These are phyloP conservation scores for Lissocephala sabroskyi DNA, from an alignment of 2,888 invertebrate species.

Conservation along the genomic window DNA sequence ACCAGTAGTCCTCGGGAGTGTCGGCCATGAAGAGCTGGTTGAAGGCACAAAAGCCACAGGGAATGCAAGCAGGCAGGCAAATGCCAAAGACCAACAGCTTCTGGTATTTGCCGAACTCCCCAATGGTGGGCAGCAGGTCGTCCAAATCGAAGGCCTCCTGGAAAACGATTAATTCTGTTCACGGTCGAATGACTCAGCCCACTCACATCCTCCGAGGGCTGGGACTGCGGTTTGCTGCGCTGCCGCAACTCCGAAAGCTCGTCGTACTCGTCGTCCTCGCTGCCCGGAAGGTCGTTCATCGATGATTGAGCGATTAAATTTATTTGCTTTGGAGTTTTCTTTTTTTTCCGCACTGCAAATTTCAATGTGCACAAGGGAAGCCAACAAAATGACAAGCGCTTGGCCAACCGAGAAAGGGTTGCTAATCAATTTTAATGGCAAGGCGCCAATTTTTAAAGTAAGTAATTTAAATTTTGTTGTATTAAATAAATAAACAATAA, in stretches of 20 bases:
- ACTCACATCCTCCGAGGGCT: slow-evolving; percentile 42
- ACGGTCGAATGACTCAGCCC: not conserved
- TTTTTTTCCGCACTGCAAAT: too few species aligned
- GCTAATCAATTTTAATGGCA: not conserved
- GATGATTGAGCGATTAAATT: not conserved
- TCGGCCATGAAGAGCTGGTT: slow-evolving; percentile 96
- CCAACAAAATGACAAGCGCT: too few species aligned
- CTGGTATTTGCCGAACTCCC: slow-evolving; percentile 92
- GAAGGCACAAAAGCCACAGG: slow-evolving; percentile 93
- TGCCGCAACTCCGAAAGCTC: slow-evolving; percentile 51
- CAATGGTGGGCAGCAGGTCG: slow-evolving; percentile 87
- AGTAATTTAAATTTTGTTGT: too few species aligned
- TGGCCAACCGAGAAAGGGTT: not conserved
- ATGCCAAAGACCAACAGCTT: slow-evolving; percentile 88
- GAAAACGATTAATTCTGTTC: not conserved
- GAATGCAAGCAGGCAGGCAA: slow-evolving; percentile 90
- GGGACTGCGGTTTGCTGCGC: slow-evolving; percentile 29
- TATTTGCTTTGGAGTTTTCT: too few species aligned
- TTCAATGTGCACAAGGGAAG: too few species aligned
- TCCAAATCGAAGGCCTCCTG: slow-evolving; percentile 81
- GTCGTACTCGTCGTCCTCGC: slow-evolving; percentile 57
- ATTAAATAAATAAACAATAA: too few species aligned
- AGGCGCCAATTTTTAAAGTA: not conserved
- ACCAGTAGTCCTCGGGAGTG: slow-evolving; percentile 89
- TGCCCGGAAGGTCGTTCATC: slow-evolving; percentile 44